These are phyloP conservation scores for Peromyscus melanophrys DNA, from an alignment of 2,797 vertebrate genomes.

Conservation along the genomic window DNA sequence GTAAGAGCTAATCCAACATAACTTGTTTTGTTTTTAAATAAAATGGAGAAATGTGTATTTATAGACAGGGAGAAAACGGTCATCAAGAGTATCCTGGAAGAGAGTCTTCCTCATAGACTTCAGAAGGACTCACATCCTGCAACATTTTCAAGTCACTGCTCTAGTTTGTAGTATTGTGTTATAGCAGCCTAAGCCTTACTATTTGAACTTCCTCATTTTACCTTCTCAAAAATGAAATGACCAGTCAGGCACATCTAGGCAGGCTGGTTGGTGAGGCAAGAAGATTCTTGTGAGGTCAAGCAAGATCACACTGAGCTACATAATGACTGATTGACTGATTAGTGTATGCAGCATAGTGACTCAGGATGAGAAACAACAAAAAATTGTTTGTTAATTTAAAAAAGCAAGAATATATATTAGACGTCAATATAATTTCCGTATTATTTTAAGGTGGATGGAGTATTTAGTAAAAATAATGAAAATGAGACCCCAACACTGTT, in stretches of 20 bases:
- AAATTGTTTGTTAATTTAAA: not conserved
- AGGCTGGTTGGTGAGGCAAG: not conserved
- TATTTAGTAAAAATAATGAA: not conserved
- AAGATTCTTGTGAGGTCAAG: not conserved
- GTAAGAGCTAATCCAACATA: not conserved
- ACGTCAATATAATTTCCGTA: not conserved
- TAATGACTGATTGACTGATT: not conserved
- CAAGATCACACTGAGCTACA: not conserved
- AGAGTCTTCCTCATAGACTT: not conserved
- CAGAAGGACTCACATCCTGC: not conserved
- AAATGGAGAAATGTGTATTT: not conserved
- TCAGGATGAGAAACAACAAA: slow-evolving; percentile 27
- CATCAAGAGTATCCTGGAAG: not conserved
- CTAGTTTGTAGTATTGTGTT: not conserved
- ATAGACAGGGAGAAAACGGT: not conserved
- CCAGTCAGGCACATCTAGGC: not conserved
- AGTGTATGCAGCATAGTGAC: not conserved
- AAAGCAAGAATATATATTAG: not conserved
- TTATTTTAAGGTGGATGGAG: not conserved
- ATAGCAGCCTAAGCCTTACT: not conserved
- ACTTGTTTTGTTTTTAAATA: not conserved
- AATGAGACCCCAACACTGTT: not conserved
- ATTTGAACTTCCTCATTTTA: not conserved
- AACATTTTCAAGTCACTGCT: not conserved
- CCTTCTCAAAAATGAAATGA: not conserved